Percentiles rank a stretch among this genome's conserved stretches.
Conservation (phyloP, 1,140 invertebrate genomes). For the Drosophila obscura region DNA sequence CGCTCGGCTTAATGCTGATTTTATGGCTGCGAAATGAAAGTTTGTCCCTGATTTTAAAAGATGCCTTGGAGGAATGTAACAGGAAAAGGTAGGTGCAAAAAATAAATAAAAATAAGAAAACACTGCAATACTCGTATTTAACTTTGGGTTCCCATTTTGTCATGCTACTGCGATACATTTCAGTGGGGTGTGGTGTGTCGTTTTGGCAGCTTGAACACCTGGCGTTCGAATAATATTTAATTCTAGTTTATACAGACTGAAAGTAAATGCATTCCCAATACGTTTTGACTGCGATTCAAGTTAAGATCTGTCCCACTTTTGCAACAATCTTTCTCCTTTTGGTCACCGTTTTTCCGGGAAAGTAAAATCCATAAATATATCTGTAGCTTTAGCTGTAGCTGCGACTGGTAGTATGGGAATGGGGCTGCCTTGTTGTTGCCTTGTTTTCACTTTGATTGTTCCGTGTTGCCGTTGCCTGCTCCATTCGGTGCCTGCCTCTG, state of each 20-base stretch:
- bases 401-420: not conserved
- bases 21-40: conserved; percentile 18
- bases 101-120: no score
- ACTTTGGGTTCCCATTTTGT: no score
- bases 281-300: no score
- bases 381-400: conserved; percentile 25
- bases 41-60: conserved; percentile 15
- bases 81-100: no score
- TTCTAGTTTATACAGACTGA: no score
- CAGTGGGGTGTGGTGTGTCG: no score
- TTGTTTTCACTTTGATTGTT: conserved; percentile 79
- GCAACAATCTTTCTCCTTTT: not conserved
- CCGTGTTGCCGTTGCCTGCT: conserved; percentile 58
- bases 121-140: no score
- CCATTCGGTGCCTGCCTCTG: conserved; percentile 3
- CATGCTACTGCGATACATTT: no score
- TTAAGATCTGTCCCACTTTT: no score
- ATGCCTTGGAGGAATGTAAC: not conserved
- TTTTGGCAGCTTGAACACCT: no score
- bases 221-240: no score
- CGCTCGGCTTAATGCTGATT: not conserved
- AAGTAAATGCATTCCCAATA: no score
- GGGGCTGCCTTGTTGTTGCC: conserved; percentile 36
- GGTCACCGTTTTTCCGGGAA: not conserved
- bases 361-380: conserved; percentile 69